A percentile compares a stretch with the other conserved stretches of the same genome.
Evolutionary conservation across 2,797 vertebrate species (phyloP).

Genomic region (Xenops minutus): DNA sequence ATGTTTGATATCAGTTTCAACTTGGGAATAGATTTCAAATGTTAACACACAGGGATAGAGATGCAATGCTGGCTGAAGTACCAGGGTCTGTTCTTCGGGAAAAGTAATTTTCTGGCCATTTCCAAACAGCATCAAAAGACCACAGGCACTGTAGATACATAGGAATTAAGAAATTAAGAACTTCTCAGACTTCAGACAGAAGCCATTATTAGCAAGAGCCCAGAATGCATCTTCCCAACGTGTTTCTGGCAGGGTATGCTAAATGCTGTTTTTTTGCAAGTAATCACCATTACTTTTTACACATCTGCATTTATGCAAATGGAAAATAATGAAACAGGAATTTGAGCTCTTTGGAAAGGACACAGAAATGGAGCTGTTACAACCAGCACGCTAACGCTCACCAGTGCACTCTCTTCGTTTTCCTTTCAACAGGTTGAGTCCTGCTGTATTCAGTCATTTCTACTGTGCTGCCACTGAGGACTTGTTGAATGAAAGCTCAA

Average conservation of each 20-base stretch:
- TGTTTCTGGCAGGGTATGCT: not conserved
- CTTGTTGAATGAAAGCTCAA: not conserved
- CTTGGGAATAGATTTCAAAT: not conserved
- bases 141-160: not conserved
- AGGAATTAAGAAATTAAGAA: not conserved
- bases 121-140: not conserved
- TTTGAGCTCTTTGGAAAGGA: not conserved
- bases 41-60: not conserved
- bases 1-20: not conserved
- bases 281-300: not conserved
- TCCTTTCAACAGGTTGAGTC: not conserved
- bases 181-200: not conserved
- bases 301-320: not conserved
- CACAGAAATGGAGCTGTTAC: not conserved
- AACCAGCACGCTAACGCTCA: rapidly evolving
- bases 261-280: not conserved
- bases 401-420: not conserved
- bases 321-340: not conserved
- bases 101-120: not conserved
- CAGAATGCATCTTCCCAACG: not conserved
- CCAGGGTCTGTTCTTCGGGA: not conserved
- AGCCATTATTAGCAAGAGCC: not conserved
- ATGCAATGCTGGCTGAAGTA: not conserved
- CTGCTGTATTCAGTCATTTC: not conserved
- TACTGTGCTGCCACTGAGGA: not conserved